Evolutionary conservation across 2,113 vertebrate genomes (phyloP).

Genomic region (Gopherus evgoodei): DNA sequence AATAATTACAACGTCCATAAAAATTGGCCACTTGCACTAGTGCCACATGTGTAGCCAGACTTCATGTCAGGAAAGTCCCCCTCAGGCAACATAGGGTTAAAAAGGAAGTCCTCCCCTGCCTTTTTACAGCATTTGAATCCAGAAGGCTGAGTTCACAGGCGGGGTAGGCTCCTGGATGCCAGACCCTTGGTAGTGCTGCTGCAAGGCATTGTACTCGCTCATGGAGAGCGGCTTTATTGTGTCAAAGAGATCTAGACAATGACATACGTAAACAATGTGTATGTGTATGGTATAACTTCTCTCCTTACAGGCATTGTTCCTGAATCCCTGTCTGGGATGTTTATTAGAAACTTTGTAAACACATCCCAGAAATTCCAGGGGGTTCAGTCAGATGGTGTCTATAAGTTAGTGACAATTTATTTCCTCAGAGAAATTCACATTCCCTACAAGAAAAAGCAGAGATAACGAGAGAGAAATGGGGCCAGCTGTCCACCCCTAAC

Average conservation of each 20-base stretch:
- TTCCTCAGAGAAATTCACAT: neutral
- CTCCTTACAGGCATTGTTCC: neutral
- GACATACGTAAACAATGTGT: accelerated
- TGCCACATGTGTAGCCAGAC: neutral
- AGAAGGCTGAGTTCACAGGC: neutral
- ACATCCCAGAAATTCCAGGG: neutral
- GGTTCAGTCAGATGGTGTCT: neutral
- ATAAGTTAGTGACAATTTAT: neutral
- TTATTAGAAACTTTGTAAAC: neutral
- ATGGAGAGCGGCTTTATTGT: accelerated
- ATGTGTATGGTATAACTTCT: accelerated
- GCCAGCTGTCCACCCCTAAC: accelerated
- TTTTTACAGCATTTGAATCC: accelerated
- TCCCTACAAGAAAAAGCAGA: neutral
- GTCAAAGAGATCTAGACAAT: neutral
- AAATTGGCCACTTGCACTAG: neutral
- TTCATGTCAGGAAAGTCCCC: neutral
- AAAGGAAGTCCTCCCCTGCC: neutral
- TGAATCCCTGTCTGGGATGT: accelerated
- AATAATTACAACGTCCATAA: neutral
- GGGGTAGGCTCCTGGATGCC: neutral
- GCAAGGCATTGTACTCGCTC: neutral
- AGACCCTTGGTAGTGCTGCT: neutral
- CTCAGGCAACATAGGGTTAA: neutral
- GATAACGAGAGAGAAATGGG: neutral